Percentiles rank a stretch among this genome's conserved stretches.
phyloP scores from a whole-genome alignment of 1,140 invertebrate genomes.

The Brachionus sp. region DNA sequence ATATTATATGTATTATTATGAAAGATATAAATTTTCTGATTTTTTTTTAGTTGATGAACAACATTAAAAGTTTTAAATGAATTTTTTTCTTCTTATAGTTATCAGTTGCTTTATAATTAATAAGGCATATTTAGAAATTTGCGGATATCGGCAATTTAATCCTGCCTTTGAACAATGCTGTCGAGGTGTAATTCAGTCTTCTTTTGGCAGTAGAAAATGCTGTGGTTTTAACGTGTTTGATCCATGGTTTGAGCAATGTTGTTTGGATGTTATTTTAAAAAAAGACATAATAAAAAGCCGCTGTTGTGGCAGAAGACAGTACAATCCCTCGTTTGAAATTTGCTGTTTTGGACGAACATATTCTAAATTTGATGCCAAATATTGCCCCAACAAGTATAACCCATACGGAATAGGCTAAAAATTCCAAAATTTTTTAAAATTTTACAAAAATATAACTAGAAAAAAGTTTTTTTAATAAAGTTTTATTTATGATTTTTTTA shows the following conservation, averaged over 20 bases:
- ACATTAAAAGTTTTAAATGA: background rate
- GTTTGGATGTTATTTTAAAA: background rate
- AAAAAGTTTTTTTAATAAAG: background rate
- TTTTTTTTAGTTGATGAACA: background rate
- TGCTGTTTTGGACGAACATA: background rate
- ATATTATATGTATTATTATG: too few relatives aligned
- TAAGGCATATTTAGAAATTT: background rate
- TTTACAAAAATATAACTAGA: background rate
- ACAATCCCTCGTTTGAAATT: background rate
- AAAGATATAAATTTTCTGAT: background rate
- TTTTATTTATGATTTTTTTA: background rate
- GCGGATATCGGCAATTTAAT: background rate
- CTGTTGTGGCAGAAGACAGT: background rate
- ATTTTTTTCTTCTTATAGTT: background rate
- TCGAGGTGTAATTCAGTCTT: background rate
- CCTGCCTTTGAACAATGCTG: background rate
- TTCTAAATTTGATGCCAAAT: background rate
- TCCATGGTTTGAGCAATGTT: background rate
- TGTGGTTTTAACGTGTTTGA: background rate
- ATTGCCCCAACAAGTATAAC: background rate
- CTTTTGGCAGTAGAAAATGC: background rate
- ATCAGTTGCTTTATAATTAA: background rate
- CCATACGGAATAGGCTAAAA: too few relatives aligned
- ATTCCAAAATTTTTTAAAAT: background rate
- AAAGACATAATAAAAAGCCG: background rate